These are phyloP conservation scores for Vollenhovia emeryi DNA, from an alignment of 1,140 invertebrate species.

Conservation along the genomic window DNA sequence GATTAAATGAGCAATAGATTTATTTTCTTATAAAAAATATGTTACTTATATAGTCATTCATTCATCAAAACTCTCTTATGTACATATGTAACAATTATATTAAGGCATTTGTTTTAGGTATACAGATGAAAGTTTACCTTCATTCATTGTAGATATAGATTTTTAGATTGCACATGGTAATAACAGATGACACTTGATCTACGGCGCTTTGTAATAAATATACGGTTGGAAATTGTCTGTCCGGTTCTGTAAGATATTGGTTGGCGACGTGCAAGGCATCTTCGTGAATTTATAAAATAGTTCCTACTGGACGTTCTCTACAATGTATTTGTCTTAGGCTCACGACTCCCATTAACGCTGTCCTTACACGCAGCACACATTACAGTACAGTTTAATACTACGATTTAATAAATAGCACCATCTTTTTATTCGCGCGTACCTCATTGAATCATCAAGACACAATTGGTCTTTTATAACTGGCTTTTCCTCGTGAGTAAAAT, in stretches of 20 bases:
- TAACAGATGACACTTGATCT: not conserved
- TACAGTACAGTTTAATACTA: slow-evolving; percentile 65
- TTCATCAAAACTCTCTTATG: slow-evolving; percentile 5
- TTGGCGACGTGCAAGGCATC: not conserved
- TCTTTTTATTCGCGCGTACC: slow-evolving; percentile 10
- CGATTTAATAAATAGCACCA: slow-evolving; percentile 75
- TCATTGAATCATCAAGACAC: slow-evolving; percentile 13
- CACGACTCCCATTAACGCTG: too few species aligned
- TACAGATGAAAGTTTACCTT: not conserved
- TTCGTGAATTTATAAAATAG: slow-evolving; percentile 1
- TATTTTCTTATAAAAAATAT: slow-evolving; percentile 64
- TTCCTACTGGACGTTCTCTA: not conserved
- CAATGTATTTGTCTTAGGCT: not conserved
- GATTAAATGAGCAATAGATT: slow-evolving; percentile 20
- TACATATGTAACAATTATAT: not conserved
- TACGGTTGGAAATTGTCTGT: not conserved
- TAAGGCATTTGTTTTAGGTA: slow-evolving; percentile 13
- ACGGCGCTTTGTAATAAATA: slow-evolving; percentile 9
- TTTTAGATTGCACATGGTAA: not conserved
- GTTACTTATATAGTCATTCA: slow-evolving; percentile 35
- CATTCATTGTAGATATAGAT: not conserved
- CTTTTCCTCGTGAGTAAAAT: not conserved
- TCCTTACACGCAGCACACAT: not conserved
- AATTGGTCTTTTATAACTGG: not conserved
- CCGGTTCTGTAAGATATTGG: not conserved